Base-by-base conservation (phyloP, 1,140 invertebrate genomes). In the Megathymus violae region DNA sequence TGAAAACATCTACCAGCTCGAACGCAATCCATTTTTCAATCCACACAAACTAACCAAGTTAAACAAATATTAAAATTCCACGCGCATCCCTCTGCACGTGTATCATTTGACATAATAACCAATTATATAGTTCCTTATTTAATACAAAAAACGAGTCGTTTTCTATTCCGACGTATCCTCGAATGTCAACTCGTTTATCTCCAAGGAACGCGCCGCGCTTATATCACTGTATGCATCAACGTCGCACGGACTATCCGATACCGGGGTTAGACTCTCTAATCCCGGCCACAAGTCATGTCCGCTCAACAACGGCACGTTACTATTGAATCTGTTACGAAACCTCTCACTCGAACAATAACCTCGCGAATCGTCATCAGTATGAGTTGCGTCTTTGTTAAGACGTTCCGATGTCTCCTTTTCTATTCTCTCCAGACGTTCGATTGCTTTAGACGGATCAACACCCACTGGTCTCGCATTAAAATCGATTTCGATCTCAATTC, bases 401-500 rank as follows among this genome's bases (percentile, higher is more conserved):
- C 85, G 74, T 27, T 85, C 76, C 14, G 69, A 67, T 0, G 85
- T 90, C 58, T 90, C 88, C 10, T 67, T 83, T 65, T 90, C 88
- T 14, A 90, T 90, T 59, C 71, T 65, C 48, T 90, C 88, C 41
- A 90, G 68, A 14, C 81, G 76, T 7, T 88, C 84, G 7, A 90
- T 71, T 3, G 74, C 79, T 40, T 69, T 64, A 2, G 72, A 58
- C 3, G 87, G 64, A 66, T 89, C 87, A n/a, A 44, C 59, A 31
- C 67, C 72, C 64, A 70, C 54, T 7, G 79, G 78, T 66, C 81
- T 62, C 13, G 73, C 56, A 47, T 76, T 80, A 22, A 87, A 83
- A 59, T 88, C 79, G 1, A 89, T 83, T 17, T 88, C 75, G 15
- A 88, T 85, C 25, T 88, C 80, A 58, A 89, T 89, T 61, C 86